A percentile compares a stretch with the other conserved stretches of the same genome.
Conservation (phyloP, 2,797 vertebrate genomes). For the Alauda arvensis region DNA sequence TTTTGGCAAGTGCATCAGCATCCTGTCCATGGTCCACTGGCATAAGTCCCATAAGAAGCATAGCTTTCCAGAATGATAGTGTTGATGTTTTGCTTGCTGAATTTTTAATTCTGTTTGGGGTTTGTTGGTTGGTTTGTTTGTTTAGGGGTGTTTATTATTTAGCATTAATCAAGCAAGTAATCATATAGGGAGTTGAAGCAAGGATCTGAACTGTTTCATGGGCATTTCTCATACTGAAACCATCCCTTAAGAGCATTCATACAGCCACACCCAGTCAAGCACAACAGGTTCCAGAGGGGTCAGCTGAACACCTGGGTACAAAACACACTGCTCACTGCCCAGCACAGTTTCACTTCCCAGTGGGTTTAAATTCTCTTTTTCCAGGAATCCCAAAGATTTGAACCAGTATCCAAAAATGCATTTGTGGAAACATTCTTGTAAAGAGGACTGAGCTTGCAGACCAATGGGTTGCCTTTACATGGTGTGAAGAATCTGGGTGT, state of each 20-base stretch:
- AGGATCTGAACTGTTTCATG: background rate
- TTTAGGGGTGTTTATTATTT: rapidly evolving
- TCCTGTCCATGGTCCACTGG: rapidly evolving
- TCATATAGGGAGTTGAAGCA: background rate
- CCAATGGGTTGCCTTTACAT: background rate
- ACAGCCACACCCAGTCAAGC: background rate
- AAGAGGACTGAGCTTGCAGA: background rate
- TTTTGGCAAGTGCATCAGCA: background rate
- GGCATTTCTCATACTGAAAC: background rate
- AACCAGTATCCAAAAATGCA: rapidly evolving
- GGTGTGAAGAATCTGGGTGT: background rate
- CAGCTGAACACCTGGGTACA: background rate
- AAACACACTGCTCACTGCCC: background rate
- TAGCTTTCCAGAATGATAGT: background rate
- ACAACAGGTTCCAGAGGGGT: background rate
- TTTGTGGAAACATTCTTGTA: background rate
- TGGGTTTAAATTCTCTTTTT: background rate
- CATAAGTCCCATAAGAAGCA: background rate
- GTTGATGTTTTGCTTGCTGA: background rate
- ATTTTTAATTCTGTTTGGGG: background rate
- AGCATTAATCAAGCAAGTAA: background rate
- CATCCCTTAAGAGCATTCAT: background rate
- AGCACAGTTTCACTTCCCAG: background rate
- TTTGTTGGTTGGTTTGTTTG: background rate
- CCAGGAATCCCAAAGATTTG: background rate